These are phyloP conservation scores for Drosophila ficusphila DNA, from an alignment of 1,140 invertebrate genomes.

Conservation along the genomic window DNA sequence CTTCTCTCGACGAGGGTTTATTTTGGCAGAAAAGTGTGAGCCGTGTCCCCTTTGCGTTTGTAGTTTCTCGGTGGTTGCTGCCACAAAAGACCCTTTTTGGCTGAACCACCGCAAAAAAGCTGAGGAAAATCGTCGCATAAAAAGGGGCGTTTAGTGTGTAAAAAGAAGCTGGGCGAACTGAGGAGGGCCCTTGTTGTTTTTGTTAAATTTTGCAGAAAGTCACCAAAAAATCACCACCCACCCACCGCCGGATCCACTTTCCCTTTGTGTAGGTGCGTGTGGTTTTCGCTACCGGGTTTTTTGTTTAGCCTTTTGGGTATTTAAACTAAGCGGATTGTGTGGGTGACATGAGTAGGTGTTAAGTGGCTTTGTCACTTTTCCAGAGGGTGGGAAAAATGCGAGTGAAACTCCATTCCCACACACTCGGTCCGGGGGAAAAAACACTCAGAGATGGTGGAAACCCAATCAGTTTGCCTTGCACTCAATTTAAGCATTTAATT, in stretches of 20 bases:
- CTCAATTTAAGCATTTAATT: constrained; percentile 73
- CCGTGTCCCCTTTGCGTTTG: constrained; percentile 30
- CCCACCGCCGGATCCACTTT: constrained; percentile 6
- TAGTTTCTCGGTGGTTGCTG: constrained; percentile 73
- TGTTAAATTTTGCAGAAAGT: constrained; percentile 83
- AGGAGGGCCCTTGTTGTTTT: constrained; percentile 68
- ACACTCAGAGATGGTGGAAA: neutral
- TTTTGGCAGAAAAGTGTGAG: constrained; percentile 57
- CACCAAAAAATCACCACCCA: constrained; percentile 45
- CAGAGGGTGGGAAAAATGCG: constrained; percentile 40
- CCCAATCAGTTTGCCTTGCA: constrained; percentile 49
- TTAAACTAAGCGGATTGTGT: constrained; percentile 82
- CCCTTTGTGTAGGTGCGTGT: constrained; percentile 29
- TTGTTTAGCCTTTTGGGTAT: constrained; percentile 81
- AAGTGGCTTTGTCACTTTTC: constrained; percentile 80
- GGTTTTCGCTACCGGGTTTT: constrained; percentile 58
- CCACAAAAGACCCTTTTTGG: constrained; percentile 25
- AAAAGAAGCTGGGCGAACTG: constrained; percentile 42
- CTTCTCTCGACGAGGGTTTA: constrained; percentile 45
- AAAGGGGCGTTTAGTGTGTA: constrained; percentile 72
- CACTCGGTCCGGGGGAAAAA: neutral
- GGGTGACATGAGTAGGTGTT: constrained; percentile 82
- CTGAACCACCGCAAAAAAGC: constrained; percentile 30
- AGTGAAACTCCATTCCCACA: constrained; percentile 12
- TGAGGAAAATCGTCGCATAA: constrained; percentile 70